Percentiles rank a stretch among this genome's conserved stretches.
Evolutionary conservation across 1,140 invertebrate species (phyloP).

Genomic region (Drosophila repleta): DNA sequence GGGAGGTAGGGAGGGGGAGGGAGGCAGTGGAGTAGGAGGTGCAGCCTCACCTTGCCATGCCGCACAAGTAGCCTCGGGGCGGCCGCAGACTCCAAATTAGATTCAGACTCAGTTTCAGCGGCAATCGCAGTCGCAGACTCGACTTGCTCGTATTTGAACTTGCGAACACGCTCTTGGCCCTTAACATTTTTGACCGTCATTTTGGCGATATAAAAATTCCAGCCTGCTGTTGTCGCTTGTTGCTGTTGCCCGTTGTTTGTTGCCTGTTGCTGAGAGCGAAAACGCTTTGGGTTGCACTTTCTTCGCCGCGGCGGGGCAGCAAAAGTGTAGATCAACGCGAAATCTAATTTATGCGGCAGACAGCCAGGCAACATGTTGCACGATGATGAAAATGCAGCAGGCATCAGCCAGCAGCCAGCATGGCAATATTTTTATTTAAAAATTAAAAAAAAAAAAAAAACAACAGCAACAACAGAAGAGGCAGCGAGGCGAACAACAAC

Average conservation of each 20-base stretch:
- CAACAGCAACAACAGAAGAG: constrained; percentile 57
- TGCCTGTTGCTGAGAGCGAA: constrained; percentile 51
- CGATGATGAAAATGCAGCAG: constrained; percentile 65
- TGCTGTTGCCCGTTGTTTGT: constrained; percentile 19
- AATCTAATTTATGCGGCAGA: constrained; percentile 78
- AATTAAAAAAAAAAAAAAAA: constrained; percentile 17
- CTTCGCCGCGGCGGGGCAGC: constrained; percentile 60
- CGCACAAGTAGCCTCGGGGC: constrained; percentile 75
- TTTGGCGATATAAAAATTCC: constrained; percentile 80
- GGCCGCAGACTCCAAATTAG: constrained; percentile 24
- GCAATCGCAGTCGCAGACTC: neutral
- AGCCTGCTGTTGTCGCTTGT: constrained; percentile 1
- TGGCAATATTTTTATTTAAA: constrained; percentile 71
- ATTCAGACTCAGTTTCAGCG: constrained; percentile 14
- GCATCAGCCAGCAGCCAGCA: constrained; percentile 32
- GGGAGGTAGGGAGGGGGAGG: constrained; percentile 3
- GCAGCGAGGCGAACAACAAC: constrained; percentile 62
- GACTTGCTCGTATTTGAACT: constrained; percentile 75
- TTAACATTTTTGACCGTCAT: constrained; percentile 83
- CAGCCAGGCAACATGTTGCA: constrained; percentile 74
- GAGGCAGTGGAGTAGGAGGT: constrained; percentile 36
- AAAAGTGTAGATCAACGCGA: constrained; percentile 79
- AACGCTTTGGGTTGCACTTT: constrained; percentile 74
- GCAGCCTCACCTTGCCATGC: constrained; percentile 67
- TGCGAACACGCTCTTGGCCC: constrained; percentile 82